Conservation (phyloP, 2,888 invertebrate species). For the Hyalella azteca region DNA sequence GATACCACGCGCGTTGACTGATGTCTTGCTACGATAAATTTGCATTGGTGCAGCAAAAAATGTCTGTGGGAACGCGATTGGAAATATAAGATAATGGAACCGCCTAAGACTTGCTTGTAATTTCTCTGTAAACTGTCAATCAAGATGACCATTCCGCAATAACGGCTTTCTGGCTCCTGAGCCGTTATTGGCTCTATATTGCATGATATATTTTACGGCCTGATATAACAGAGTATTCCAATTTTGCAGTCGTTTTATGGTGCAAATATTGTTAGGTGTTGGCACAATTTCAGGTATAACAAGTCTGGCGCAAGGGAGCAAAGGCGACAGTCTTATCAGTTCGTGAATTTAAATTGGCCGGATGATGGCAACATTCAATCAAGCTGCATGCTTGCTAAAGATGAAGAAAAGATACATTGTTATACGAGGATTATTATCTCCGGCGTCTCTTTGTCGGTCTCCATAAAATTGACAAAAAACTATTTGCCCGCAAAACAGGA, state of each 20-base stretch:
- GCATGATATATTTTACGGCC: background rate
- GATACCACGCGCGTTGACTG: no score
- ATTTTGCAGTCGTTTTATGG: background rate
- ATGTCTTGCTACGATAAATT: no score
- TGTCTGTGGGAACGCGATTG: no score
- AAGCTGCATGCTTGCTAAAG: background rate
- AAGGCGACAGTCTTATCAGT: background rate
- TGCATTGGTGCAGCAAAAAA: no score
- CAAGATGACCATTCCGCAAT: background rate
- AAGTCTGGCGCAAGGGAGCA: background rate
- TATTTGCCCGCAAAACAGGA: no score
- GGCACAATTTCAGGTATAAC: background rate
- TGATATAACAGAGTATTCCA: background rate
- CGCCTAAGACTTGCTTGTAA: no score
- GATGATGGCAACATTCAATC: background rate
- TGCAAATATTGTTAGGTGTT: background rate
- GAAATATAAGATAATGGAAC: no score
- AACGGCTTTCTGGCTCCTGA: background rate
- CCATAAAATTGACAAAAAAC: background rate
- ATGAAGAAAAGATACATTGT: background rate
- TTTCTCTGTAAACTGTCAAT: no score
- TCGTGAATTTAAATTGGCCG: slow-evolving; percentile 3
- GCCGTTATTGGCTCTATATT: background rate
- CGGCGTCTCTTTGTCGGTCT: no score
- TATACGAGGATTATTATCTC: background rate